Evolutionary conservation across 1,140 invertebrate genomes (phyloP).

Genomic region (Aphis craccivora): DNA sequence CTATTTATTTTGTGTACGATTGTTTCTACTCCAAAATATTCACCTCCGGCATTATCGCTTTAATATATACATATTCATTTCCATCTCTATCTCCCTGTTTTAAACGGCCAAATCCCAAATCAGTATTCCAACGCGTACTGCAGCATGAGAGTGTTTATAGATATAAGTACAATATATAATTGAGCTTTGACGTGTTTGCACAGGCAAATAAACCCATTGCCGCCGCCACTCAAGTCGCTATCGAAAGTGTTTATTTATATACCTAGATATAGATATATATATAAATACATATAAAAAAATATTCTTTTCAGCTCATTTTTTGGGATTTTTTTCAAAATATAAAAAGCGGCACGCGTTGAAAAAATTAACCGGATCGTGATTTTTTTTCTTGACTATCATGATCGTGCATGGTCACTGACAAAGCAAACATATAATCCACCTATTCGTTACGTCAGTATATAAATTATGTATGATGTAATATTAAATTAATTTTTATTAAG

Average conservation of each 20-base stretch:
- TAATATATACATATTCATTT: not conserved
- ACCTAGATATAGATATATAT: not conserved
- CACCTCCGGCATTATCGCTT: not conserved
- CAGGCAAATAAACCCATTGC: conserved; percentile 13
- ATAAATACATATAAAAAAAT: too few species aligned
- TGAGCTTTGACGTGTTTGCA: conserved; percentile 47
- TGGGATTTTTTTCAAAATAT: too few species aligned
- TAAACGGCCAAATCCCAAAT: conserved; percentile 36
- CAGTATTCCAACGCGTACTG: conserved; percentile 32
- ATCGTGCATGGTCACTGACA: too few species aligned
- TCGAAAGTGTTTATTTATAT: not conserved
- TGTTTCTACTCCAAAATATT: not conserved
- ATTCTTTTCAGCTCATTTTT: too few species aligned
- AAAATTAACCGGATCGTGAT: too few species aligned
- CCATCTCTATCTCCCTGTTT: not conserved
- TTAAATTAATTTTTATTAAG: too few species aligned
- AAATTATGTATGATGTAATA: too few species aligned
- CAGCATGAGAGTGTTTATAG: not conserved
- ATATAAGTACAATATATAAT: not conserved
- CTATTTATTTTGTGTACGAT: not conserved
- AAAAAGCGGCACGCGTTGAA: too few species aligned
- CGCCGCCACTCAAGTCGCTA: too few species aligned
- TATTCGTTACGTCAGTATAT: too few species aligned
- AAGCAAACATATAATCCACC: too few species aligned
- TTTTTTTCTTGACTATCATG: too few species aligned